Percentiles rank a stretch among this genome's conserved stretches.
Conservation (phyloP, 37 sponge, comb jelly and placozoan species). For the Chondrilla cf. caribensis region DNA sequence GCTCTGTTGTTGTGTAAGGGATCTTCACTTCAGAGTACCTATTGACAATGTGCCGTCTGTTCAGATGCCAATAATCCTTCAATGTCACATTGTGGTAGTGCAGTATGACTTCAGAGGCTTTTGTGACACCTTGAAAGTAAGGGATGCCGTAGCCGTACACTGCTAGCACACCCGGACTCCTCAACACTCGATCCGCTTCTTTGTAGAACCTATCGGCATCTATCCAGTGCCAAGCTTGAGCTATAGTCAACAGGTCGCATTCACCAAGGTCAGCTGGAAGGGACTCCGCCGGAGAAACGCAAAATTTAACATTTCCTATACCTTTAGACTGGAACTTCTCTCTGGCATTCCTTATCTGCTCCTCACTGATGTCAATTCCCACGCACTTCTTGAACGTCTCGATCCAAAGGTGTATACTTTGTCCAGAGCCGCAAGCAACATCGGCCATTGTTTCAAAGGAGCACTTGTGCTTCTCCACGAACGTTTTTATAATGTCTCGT, state of each 20-base stretch:
- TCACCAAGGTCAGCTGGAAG: slow-evolving; percentile 17
- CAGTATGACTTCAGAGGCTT: slow-evolving; percentile 21
- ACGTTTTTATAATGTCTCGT: slow-evolving; percentile 36
- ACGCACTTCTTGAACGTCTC: slow-evolving; percentile 31
- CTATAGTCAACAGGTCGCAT: slow-evolving; percentile 67
- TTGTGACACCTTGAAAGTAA: background rate
- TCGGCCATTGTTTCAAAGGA: slow-evolving; percentile 42
- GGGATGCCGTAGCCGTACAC: slow-evolving; percentile 76
- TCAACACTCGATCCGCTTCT: slow-evolving; percentile 55
- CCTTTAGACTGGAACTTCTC: background rate
- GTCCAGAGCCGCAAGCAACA: slow-evolving; percentile 82
- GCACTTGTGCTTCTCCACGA: slow-evolving; percentile 33
- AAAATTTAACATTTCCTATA: slow-evolving; percentile 39
- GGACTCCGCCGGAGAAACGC: slow-evolving; percentile 35
- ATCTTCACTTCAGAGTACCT: background rate
- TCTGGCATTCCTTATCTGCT: slow-evolving; percentile 56
- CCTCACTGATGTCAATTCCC: slow-evolving; percentile 73
- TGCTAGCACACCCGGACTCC: slow-evolving; percentile 52
- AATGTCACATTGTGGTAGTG: slow-evolving; percentile 40
- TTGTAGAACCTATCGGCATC: slow-evolving; percentile 13
- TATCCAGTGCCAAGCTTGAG: slow-evolving; percentile 82
- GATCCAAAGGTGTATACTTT: slow-evolving; percentile 47
- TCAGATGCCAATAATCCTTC: slow-evolving; percentile 58
- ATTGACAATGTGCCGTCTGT: background rate
- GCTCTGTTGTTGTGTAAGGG: background rate